Evolutionary conservation across 2,888 invertebrate species (phyloP), one percentile per base, ranked within the genome.

Genomic region (Hipparchia sbordonii): DNA sequence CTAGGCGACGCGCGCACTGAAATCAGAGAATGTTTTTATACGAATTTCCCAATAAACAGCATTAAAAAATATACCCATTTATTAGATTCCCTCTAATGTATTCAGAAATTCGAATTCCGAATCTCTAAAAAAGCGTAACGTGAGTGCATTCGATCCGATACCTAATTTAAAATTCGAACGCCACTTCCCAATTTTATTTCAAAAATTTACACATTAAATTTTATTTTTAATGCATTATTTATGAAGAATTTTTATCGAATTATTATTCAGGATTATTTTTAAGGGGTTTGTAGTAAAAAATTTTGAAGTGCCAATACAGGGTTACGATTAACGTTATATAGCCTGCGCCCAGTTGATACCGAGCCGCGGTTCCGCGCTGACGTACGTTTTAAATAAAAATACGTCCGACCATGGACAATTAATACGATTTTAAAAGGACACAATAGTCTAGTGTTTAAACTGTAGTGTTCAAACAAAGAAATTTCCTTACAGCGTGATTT

Each of bases 1-100:
- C 74, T 74, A 75, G 76, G 78, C 91, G 92, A 91, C 92, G 92
- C 92, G 93, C 93, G 92, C 92, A 92, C 81, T 82, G 84, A 76
- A 86, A 84, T 81, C 79, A 80, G 82, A 82, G 82, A 80, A 85
- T 84, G 79, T 82, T 79, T 80, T 77, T 82, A 84, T 84, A 83
- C 76, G 72, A 70, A 70, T 70, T 72, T 74, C 74, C 71, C 75
- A 72, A 74, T 72, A 81, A 84, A 79, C 75, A 59, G 33, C 70
- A 74, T 76, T 70, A 67, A 61, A 61, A 71, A 33, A 9, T 72
- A 12, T 48, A 48, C 6, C 48, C 8, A 48, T 7, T 39, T 13
- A 60, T 52, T 62, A 12, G n/a, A 9, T 8, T 23, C 5, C 10
- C 6, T 52, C 52, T 0, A 33, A 52, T 33, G 6, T 6, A 33